Base-by-base conservation (phyloP, 2,888 invertebrate genomes). In the Brachyptera putata region DNA sequence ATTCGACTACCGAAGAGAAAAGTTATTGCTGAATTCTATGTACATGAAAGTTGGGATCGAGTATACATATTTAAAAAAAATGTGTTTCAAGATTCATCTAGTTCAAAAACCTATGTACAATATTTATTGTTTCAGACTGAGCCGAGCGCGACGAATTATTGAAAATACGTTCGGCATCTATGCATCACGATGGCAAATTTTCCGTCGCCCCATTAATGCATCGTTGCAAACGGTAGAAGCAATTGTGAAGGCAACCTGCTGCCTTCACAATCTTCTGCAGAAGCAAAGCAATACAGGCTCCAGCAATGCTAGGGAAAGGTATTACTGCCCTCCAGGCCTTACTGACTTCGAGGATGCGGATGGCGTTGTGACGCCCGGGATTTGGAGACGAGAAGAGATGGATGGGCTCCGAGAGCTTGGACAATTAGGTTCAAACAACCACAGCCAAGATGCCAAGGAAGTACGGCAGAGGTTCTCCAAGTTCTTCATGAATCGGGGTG, bases 131-230 rank as follows among this genome's bases (percentile, higher is more conserved):
- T 50, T 2, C 26, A 39, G 56, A 13, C 48, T 62, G 3, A 56
- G 56, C 37, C 53, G 62, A 14, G 60, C 61, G 1, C 61, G 61
- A 16, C 43, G 62, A 14, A 18, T 18, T 2, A 56, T 62, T 46
- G 60, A 62, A 34, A 62, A 56, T 26, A 37, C 56, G 36, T 62
- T 62, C 34, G 57, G 62, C 4, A 62, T 62, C 3, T 25, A 57
- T n/a, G 56, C 53, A 14, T 39, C 46, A n/a, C 22, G 49, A 5
- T 62, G 59, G 60, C 16, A 56, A 24, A 61, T 62, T 2, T 56
- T 30, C 26, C 36, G 56, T 24, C 25, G 26, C 11, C 41, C 57
- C 5, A 56, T 61, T 18, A 39, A 34, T 16, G 57, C 60, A 11
- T 39, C 50, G 9, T 14, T 37, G 11, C 2, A 22, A 13, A 61